phyloP scores from a whole-genome alignment of 2,797 vertebrate species.

The Phataginus tetradactyla region DNA sequence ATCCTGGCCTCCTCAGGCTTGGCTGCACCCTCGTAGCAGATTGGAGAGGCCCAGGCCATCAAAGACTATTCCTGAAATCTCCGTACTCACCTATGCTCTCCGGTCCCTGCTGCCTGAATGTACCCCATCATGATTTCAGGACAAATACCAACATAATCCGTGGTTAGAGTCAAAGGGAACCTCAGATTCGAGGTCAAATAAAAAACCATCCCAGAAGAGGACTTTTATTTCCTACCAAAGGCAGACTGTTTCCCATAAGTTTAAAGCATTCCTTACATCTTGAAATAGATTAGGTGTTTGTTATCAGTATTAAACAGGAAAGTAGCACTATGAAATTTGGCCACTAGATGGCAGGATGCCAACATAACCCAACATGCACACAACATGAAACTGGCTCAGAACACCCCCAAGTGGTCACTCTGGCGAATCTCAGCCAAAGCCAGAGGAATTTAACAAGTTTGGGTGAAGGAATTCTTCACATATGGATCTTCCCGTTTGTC shows the following conservation, averaged over 20 bases:
- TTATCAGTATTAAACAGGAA: background rate
- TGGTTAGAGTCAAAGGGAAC: background rate
- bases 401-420: too few species aligned
- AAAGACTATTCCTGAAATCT: background rate
- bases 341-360: background rate
- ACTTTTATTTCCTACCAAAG: background rate
- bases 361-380: background rate
- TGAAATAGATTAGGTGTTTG: background rate
- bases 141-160: background rate
- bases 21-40: background rate
- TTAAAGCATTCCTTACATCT: background rate
- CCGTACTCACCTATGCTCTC: background rate
- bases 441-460: background rate
- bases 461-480: background rate
- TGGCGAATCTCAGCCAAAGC: background rate
- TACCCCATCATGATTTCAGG: background rate
- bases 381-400: background rate
- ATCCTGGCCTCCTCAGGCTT: background rate
- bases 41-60: background rate
- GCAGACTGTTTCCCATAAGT: background rate
- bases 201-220: background rate
- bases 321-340: background rate
- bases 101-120: background rate
- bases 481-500: background rate
- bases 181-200: background rate